phyloP scores from a whole-genome alignment of 2,888 invertebrate species.

The Apamea epomidion region DNA sequence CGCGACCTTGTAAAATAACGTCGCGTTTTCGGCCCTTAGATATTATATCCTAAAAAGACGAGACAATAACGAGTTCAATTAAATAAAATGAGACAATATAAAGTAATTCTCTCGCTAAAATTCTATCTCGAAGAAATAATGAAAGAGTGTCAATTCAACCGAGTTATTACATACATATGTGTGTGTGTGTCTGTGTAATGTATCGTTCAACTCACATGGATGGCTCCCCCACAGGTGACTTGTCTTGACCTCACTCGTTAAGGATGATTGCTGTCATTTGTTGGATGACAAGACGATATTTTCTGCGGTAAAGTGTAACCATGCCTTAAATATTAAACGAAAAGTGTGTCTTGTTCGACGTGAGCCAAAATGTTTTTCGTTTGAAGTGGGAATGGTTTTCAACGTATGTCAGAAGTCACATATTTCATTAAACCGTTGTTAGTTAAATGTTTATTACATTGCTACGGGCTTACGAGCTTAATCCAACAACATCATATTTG shows the following conservation, averaged over 20 bases:
- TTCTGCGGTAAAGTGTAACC: slow-evolving; percentile 15
- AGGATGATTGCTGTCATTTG: slow-evolving; percentile 65
- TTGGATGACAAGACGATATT: slow-evolving; percentile 34
- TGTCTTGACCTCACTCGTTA: slow-evolving; percentile 61
- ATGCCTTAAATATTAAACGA: slow-evolving; percentile 31
- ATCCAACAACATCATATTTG: not conserved
- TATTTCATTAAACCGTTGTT: not conserved
- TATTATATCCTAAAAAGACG: not conserved
- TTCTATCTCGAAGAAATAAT: not conserved
- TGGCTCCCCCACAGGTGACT: slow-evolving; percentile 41
- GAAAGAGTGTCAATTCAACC: slow-evolving; percentile 14
- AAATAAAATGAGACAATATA: not conserved
- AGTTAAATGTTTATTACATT: not conserved
- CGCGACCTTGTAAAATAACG: no score
- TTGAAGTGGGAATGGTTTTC: slow-evolving; percentile 5
- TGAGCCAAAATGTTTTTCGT: not conserved
- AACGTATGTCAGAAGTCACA: not conserved
- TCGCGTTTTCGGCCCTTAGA: no score
- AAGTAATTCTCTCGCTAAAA: slow-evolving; percentile 3
- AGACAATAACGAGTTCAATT: not conserved
- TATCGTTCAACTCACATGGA: not conserved
- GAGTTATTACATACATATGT: not conserved
- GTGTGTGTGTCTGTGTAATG: not conserved
- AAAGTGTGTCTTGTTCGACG: slow-evolving; percentile 1
- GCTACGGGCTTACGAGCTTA: not conserved